Percentiles rank a stretch among this genome's conserved stretches.
phyloP scores from a whole-genome alignment of 2,797 vertebrate genomes.

The Channallabes apus region DNA sequence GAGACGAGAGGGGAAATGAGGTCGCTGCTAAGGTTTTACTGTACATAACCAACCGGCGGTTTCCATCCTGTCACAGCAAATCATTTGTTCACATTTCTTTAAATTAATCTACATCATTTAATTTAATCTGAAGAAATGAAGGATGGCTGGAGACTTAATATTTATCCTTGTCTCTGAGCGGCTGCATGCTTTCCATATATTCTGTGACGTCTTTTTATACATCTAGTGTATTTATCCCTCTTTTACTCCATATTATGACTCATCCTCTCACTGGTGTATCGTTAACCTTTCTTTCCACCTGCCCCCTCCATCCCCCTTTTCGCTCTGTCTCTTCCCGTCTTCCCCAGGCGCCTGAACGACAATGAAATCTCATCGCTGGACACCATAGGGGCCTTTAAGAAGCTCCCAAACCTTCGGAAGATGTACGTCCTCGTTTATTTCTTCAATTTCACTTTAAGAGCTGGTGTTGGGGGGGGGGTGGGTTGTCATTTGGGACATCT shows the following conservation, averaged over 20 bases:
- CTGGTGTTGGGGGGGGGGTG: not conserved
- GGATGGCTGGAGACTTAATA: not conserved
- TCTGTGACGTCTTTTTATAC: not conserved
- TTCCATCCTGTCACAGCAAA: no score
- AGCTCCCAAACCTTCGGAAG: slow-evolving; percentile 89
- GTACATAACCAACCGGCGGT: no score
- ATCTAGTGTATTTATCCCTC: slow-evolving; percentile 12
- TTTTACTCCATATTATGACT: slow-evolving; percentile 41
- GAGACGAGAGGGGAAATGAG: no score
- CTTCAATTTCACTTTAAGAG: slow-evolving; percentile 28
- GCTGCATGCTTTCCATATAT: slow-evolving; percentile 39
- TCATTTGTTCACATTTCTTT: no score
- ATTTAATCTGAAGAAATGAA: no score
- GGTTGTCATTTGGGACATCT: slow-evolving; percentile 20
- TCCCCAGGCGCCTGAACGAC: slow-evolving; percentile 89
- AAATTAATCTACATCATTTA: no score
- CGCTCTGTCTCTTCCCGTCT: slow-evolving; percentile 51
- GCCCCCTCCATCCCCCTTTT: not conserved
- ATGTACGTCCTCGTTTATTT: slow-evolving; percentile 77
- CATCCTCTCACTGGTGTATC: slow-evolving; percentile 56
- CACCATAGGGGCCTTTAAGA: slow-evolving; percentile 87
- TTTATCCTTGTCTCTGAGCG: slow-evolving; percentile 12
- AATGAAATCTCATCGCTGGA: slow-evolving; percentile 91
- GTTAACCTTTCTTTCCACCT: slow-evolving; percentile 57
- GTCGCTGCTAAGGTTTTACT: no score